Conservation (phyloP, 2,797 vertebrate species). For the Babyrousa celebensis region DNA sequence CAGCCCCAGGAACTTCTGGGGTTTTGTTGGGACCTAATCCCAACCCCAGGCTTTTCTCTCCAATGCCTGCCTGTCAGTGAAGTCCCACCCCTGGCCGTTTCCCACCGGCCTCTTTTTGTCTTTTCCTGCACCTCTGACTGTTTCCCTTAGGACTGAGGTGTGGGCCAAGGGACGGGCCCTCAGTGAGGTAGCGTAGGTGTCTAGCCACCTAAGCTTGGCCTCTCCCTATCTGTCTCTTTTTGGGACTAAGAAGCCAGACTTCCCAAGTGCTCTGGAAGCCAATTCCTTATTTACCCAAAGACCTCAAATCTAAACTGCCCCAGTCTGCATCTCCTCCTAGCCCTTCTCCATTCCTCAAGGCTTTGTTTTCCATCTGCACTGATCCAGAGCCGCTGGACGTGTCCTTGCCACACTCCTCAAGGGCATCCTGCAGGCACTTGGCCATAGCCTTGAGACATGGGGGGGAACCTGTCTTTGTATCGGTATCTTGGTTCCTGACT, state of each 20-base stretch:
- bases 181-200: neutral
- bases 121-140: neutral
- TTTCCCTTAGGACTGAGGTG: slow-evolving; percentile 3
- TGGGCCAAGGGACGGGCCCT: slow-evolving; percentile 1
- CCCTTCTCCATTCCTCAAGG: slow-evolving; percentile 11
- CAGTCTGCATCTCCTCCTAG: neutral
- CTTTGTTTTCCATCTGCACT: neutral
- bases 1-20: slow-evolving; percentile 24
- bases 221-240: slow-evolving; percentile 1
- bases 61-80: neutral
- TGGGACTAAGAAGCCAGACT: slow-evolving; percentile 71
- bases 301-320: slow-evolving; percentile 67
- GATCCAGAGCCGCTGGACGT: neutral
- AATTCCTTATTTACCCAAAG: slow-evolving; percentile 76
- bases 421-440: slow-evolving; percentile 22
- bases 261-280: slow-evolving; percentile 71
- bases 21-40: slow-evolving; percentile 45
- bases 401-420: neutral
- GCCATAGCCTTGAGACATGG: neutral
- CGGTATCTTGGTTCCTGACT: slow-evolving; percentile 65
- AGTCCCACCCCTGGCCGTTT: slow-evolving; percentile 35
- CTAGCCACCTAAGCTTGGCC: slow-evolving; percentile 20
- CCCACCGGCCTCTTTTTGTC: slow-evolving; percentile 19
- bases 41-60: slow-evolving; percentile 46
- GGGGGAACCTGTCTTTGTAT: neutral